phyloP scores from a whole-genome alignment of 1,140 invertebrate species.

The Hestina assimilis region DNA sequence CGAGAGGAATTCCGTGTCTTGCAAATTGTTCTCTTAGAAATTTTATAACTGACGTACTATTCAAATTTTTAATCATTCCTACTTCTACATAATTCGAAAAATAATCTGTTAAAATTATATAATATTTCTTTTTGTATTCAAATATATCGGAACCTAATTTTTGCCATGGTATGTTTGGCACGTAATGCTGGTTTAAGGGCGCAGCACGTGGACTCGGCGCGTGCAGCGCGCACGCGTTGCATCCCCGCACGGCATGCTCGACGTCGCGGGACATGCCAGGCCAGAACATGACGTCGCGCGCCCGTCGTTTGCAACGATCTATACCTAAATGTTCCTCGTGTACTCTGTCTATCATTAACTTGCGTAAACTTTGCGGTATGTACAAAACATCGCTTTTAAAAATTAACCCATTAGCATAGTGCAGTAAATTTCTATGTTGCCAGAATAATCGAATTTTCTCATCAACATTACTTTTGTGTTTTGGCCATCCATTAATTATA shows the following conservation, averaged over 20 bases:
- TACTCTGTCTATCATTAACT: conserved; percentile 43
- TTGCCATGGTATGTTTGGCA: conserved; percentile 40
- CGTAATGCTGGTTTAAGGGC: conserved; percentile 35
- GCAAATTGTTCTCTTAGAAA: conserved; percentile 19
- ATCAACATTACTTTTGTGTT: too few species aligned
- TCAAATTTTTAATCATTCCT: neutral
- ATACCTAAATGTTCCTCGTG: conserved; percentile 50
- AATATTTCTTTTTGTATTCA: conserved; percentile 27
- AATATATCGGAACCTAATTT: conserved; percentile 53
- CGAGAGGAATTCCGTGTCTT: conserved; percentile 16
- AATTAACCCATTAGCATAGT: conserved; percentile 32
- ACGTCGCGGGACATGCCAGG: conserved; percentile 49
- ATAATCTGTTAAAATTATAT: conserved; percentile 31
- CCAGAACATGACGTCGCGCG: conserved; percentile 58
- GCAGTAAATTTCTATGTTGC: neutral
- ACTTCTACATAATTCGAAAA: conserved; percentile 22
- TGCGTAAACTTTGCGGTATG: conserved; percentile 42
- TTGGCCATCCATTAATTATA: conserved; percentile 4
- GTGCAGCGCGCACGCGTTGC: conserved; percentile 26
- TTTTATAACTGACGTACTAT: conserved; percentile 7
- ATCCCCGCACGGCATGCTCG: conserved; percentile 37
- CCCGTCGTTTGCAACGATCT: conserved; percentile 42
- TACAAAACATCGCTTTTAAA: conserved; percentile 39
- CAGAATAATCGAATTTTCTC: neutral
- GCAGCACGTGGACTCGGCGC: conserved; percentile 24